Evolutionary conservation across 2,113 vertebrate genomes (phyloP), one percentile per base, ranked within the genome.

Genomic region (Rhipidura dahli): DNA sequence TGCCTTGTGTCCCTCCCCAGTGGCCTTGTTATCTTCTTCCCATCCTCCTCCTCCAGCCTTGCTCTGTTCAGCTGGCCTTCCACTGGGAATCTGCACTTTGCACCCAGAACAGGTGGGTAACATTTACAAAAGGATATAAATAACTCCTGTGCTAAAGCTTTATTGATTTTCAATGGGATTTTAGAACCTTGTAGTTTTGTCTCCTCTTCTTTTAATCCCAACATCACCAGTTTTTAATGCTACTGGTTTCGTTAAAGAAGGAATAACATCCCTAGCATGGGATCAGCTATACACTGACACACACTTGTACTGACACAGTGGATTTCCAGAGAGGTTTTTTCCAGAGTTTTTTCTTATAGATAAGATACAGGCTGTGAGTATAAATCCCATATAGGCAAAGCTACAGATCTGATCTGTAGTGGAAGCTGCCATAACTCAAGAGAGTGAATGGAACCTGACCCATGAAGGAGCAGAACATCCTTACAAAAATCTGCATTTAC

Each of bases 21-120:
- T 72, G 93, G 96, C 83, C 94, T 95, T 93, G 90, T 95, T 96
- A 96, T 93, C 79, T 68, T 40, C 76, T 68, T 83, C 76, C 68
- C 83, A 63, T 68, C 60, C 56, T 85, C 85, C 79, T 56, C 51
- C 92, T 71, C 68, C 3, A 78, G 86, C 44, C 28, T 59, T 5
- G 3, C 63, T 6, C 16, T 23, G 56, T n/a, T 89, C 76, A 81
- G 90, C 44, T 72, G 72, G n/a, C 69, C 35, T 69, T 87, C 87
- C 79, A 17, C 64, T 35, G n/a, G 84, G 91, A 81, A 83, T 30
- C 68, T 75, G 88, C 49, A 64, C 93, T 92, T 78, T 93, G 83
- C 76, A 86, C 94, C 92, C 94, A 87, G 75, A 23, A 88, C 68
- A 93, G 92, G 44, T 54, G 68, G 68, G 4, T 81, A 93, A 88